A percentile compares a stretch with the other conserved stretches of the same genome.
phyloP scores from a whole-genome alignment of 2,113 vertebrate genomes.

The Leucoraja erinaceus region DNA sequence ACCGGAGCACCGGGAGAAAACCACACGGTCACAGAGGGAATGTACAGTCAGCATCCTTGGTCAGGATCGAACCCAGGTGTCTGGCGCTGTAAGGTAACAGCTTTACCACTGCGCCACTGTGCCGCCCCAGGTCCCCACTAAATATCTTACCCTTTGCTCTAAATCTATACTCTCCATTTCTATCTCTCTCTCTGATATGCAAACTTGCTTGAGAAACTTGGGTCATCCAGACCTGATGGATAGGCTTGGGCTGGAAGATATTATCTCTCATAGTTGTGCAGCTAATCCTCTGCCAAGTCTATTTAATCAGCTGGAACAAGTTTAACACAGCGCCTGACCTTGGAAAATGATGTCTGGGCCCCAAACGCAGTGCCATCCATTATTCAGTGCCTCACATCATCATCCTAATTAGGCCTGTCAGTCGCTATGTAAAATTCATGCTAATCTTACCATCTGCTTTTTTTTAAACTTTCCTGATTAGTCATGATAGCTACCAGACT shows the following conservation, averaged over 20 bases:
- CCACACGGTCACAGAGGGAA: too few species aligned
- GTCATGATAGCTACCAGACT: background rate
- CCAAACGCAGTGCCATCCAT: constrained; percentile 3
- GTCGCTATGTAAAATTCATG: constrained; percentile 17
- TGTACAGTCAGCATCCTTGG: too few species aligned
- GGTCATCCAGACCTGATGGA: background rate
- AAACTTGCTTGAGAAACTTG: background rate
- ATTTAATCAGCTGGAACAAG: constrained; percentile 6
- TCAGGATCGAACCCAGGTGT: too few species aligned
- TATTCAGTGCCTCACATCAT: constrained; percentile 15
- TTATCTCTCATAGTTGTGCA: background rate
- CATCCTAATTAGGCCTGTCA: constrained; percentile 32
- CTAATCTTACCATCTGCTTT: constrained; percentile 34
- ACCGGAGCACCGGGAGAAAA: too few species aligned
- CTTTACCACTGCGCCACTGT: too few species aligned
- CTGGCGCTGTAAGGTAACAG: too few species aligned
- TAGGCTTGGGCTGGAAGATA: background rate
- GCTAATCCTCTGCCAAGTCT: background rate
- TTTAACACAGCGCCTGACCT: background rate
- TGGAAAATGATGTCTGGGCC: background rate
- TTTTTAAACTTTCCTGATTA: background rate
- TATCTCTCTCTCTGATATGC: too few species aligned
- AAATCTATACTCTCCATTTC: too few species aligned
- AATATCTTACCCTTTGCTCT: too few species aligned
- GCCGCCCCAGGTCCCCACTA: too few species aligned